phyloP scores from a whole-genome alignment of 2,888 invertebrate genomes.

The Sipha maydis region DNA sequence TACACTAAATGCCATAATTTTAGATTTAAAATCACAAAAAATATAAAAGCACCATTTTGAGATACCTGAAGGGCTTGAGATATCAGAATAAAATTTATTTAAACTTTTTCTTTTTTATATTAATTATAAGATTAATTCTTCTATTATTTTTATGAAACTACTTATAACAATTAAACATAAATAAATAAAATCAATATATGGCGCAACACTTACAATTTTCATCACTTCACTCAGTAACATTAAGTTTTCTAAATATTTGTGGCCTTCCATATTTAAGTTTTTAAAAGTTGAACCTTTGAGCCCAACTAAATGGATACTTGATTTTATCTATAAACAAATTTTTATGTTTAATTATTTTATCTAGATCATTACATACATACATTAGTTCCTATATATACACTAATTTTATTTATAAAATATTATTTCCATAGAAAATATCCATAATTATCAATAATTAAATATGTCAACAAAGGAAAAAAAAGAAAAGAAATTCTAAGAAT shows the following conservation, averaged over 20 bases:
- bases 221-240: background rate
- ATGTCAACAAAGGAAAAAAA: background rate
- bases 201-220: slow-evolving; percentile 21
- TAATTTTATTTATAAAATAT: too few species aligned
- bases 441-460: too few species aligned
- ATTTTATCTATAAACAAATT: background rate
- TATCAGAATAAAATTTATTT: too few species aligned
- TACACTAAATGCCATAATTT: too few species aligned
- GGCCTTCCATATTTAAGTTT: background rate
- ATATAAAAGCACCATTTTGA: too few species aligned
- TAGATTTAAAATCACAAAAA: too few species aligned
- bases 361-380: too few species aligned
- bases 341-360: too few species aligned
- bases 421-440: too few species aligned
- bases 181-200: background rate
- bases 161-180: background rate
- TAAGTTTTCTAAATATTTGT: slow-evolving; percentile 32
- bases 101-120: too few species aligned
- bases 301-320: slow-evolving; percentile 23
- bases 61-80: too few species aligned
- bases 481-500: background rate
- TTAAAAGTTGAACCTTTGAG: slow-evolving; percentile 25
- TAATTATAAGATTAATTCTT: background rate
- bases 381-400: too few species aligned
- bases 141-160: background rate